Base-by-base conservation (phyloP, 2,113 vertebrate genomes). In the Cryptomyrus ogoouensis region DNA sequence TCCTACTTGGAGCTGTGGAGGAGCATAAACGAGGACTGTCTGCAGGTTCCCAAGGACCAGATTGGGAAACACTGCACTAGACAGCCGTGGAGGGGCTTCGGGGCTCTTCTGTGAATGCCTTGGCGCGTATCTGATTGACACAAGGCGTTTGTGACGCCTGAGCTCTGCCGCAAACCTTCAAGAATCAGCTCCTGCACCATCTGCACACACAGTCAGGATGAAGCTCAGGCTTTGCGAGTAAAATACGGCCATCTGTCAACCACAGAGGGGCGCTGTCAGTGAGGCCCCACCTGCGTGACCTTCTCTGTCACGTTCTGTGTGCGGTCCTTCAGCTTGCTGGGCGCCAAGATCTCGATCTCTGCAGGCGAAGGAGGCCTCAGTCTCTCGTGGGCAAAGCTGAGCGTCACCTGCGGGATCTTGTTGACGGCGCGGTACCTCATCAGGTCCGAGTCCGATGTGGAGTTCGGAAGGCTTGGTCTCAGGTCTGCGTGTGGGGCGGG, bases 291-390 rank as follows among this genome's bases (percentile, higher is more conserved):
- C 89, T 89, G 89, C 0, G 98, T 99, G 95, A 99, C 98, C 93
- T 98, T 99, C 95, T 99, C 98, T 0, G 98, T 99, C 95, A 99
- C 98, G 0, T 99, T 98, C 95, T 99, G 98, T 0, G 98, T 98
- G 58, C 98, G 96, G 83, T 99, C 98, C 90, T 98, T 97, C 91
- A 99, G 96, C 91, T 98, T 99, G 95, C 98, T 98, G 17, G 97
- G 97, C 0, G 98, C 98, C 0, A 99, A 98, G 90, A 99, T 99
- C 95, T 99, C 98, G 0, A 99, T 99, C 94, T 99, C 98, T 0
- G 97, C 96, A 91, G 98, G 97, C 8, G 98, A 99, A 5, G 97
- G 96, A 0, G 98, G 97, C 88, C 97, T 96, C 83, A 98, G 96
- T 24, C 97, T 97, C 93, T 99, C 98, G 0, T 98, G 95, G 93